phyloP scores from a whole-genome alignment of 30 jellyfish, hydroid and myxozoan genomes.

The Cassiopea xamachana region DNA sequence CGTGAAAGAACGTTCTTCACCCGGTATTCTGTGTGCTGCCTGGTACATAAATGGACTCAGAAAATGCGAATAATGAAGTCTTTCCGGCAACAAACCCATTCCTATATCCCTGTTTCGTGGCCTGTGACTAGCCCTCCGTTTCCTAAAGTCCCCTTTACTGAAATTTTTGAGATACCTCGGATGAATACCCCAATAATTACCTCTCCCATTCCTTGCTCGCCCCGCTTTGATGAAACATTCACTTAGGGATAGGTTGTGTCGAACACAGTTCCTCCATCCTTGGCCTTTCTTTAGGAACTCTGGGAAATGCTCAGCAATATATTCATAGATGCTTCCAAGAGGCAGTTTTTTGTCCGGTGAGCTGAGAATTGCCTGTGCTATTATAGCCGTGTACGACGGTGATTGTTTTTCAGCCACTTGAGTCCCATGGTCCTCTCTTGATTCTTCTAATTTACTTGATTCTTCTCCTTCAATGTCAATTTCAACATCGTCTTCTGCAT shows the following conservation, averaged over 20 bases:
- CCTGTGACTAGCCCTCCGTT: constrained; percentile 93
- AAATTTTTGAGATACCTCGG: constrained; percentile 95
- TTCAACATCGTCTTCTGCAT: constrained; percentile 37
- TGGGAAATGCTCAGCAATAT: constrained; percentile 96
- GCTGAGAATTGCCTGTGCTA: constrained; percentile 98
- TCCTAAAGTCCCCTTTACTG: constrained; percentile 96
- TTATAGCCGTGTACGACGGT: constrained; percentile 97
- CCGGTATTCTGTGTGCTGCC: constrained; percentile 44
- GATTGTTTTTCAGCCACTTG: constrained; percentile 66
- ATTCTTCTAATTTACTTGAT: constrained; percentile 29
- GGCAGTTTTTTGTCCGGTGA: constrained; percentile 95
- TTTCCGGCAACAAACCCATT: constrained; percentile 73
- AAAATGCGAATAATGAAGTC: constrained; percentile 76
- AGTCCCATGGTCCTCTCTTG: constrained; percentile 22
- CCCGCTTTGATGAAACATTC: constrained; percentile 98
- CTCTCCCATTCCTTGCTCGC: constrained; percentile 98
- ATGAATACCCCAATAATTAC: constrained; percentile 99
- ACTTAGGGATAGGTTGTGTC: constrained; percentile 94
- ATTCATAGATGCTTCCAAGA: constrained; percentile 93
- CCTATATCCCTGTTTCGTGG: constrained; percentile 94
- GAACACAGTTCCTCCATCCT: constrained; percentile 99
- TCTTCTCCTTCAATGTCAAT: constrained; percentile 60
- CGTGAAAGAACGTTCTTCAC: constrained; percentile 69
- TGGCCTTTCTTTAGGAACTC: constrained; percentile 97
- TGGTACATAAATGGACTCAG: constrained; percentile 66